Evolutionary conservation across 2,113 vertebrate genomes (phyloP).

Genomic region (Telmatochromis brichardi): DNA sequence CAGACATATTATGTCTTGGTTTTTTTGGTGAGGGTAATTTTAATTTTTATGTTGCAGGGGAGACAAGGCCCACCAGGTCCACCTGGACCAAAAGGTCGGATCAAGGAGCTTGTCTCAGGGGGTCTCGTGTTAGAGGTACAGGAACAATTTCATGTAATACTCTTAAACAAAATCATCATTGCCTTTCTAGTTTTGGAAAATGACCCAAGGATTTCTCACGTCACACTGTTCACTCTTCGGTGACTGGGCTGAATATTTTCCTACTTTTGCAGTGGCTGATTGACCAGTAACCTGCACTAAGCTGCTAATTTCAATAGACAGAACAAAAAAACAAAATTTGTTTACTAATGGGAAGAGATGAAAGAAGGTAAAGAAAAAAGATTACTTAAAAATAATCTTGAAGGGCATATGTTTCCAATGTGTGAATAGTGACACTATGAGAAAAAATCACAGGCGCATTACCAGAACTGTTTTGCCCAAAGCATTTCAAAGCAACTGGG

Average conservation of each 20-base stretch:
- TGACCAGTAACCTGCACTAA: neutral
- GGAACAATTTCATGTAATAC: neutral
- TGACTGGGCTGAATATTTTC: neutral
- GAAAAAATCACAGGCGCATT: neutral
- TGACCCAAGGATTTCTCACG: neutral
- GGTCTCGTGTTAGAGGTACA: constrained; percentile 11
- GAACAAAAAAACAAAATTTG: neutral
- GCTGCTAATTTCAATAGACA: neutral
- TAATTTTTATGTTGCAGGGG: constrained; percentile 63
- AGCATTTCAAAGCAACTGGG: neutral
- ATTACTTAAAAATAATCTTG: neutral
- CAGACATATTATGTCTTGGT: neutral
- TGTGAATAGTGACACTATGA: neutral
- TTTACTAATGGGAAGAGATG: neutral
- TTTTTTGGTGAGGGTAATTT: neutral
- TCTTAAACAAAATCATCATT: neutral
- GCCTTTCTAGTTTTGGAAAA: neutral
- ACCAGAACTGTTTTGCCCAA: neutral
- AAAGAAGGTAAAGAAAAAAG: neutral
- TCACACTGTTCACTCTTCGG: neutral
- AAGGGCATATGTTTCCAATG: neutral
- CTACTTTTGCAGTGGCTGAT: neutral
- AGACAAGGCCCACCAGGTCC: constrained; percentile 77
- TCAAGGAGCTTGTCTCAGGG: constrained; percentile 38
- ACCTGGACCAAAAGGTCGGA: constrained; percentile 78